Conservation (phyloP, 2,888 invertebrate genomes). For the Terebella lapidaria region DNA sequence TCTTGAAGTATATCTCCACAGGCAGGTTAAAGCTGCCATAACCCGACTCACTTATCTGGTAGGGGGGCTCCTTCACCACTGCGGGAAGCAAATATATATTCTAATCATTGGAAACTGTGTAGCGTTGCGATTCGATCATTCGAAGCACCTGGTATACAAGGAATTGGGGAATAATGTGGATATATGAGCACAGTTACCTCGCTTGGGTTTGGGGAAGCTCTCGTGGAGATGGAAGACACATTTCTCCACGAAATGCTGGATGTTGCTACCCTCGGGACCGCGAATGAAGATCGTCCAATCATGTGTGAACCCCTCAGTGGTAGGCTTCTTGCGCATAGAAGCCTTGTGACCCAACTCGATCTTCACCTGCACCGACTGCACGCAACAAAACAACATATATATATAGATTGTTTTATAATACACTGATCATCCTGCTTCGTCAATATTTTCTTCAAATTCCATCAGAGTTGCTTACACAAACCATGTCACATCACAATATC, state of each 20-base stretch:
- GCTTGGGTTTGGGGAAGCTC: slow-evolving; percentile 84
- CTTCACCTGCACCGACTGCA: slow-evolving; percentile 65
- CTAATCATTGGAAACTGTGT: neutral
- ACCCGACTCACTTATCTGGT: slow-evolving; percentile 83
- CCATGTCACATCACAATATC: too few relatives aligned
- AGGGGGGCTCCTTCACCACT: slow-evolving; percentile 89
- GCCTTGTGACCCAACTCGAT: slow-evolving; percentile 92
- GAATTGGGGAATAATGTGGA: too few relatives aligned
- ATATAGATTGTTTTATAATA: neutral
- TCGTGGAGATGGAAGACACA: slow-evolving; percentile 82
- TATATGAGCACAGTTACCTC: slow-evolving; percentile 63
- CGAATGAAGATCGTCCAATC: slow-evolving; percentile 95
- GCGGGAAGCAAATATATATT: slow-evolving; percentile 53
- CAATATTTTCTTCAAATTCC: too few relatives aligned
- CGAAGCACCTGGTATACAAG: too few relatives aligned
- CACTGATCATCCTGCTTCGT: too few relatives aligned
- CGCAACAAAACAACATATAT: neutral
- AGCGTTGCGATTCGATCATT: too few relatives aligned
- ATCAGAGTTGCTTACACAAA: too few relatives aligned
- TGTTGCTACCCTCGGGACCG: slow-evolving; percentile 79
- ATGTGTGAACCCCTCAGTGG: slow-evolving; percentile 88
- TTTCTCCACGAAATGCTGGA: slow-evolving; percentile 87
- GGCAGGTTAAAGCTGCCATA: slow-evolving; percentile 89
- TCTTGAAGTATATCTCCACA: slow-evolving; percentile 76
- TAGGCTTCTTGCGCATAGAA: slow-evolving; percentile 71